These are phyloP conservation scores for Anthonomus grandis DNA, from an alignment of 1,140 invertebrate genomes.

Conservation along the genomic window DNA sequence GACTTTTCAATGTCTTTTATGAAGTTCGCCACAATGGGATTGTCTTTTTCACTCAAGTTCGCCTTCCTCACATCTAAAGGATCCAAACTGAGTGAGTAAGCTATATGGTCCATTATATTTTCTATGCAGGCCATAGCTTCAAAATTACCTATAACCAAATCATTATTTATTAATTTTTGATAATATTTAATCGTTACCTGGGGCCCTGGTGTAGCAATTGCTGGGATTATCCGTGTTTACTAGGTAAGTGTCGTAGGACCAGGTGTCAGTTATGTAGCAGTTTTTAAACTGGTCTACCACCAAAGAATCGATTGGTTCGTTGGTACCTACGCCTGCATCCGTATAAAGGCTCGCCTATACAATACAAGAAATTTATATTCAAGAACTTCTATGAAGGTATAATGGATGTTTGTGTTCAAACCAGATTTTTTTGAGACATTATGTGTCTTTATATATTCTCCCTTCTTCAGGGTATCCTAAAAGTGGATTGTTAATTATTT, in stretches of 20 bases:
- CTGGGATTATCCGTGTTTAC: slow-evolving; percentile 26
- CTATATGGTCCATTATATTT: slow-evolving; percentile 79
- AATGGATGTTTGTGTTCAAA: not conserved
- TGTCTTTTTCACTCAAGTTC: slow-evolving; percentile 55
- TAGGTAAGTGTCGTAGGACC: slow-evolving; percentile 20
- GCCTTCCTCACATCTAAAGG: slow-evolving; percentile 61
- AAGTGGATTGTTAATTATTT: no score
- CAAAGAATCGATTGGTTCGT: slow-evolving; percentile 17
- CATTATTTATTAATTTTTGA: not conserved
- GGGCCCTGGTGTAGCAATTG: slow-evolving; percentile 25
- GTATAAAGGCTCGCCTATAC: slow-evolving; percentile 19
- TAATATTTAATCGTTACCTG: slow-evolving; percentile 22
- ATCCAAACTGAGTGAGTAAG: slow-evolving; percentile 63
- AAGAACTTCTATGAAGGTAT: not conserved
- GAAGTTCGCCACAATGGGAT: slow-evolving; percentile 45
- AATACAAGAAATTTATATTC: not conserved
- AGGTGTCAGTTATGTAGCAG: slow-evolving; percentile 19
- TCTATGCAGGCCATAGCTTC: slow-evolving; percentile 56
- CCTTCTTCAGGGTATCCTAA: no score
- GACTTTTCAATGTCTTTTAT: slow-evolving; percentile 57
- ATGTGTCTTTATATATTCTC: no score
- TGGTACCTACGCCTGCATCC: slow-evolving; percentile 26
- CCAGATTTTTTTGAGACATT: no score
- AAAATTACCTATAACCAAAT: not conserved
- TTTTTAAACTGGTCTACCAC: slow-evolving; percentile 16